Base-by-base conservation (phyloP, 2,888 invertebrate species). In the Sarcophaga variegata region DNA sequence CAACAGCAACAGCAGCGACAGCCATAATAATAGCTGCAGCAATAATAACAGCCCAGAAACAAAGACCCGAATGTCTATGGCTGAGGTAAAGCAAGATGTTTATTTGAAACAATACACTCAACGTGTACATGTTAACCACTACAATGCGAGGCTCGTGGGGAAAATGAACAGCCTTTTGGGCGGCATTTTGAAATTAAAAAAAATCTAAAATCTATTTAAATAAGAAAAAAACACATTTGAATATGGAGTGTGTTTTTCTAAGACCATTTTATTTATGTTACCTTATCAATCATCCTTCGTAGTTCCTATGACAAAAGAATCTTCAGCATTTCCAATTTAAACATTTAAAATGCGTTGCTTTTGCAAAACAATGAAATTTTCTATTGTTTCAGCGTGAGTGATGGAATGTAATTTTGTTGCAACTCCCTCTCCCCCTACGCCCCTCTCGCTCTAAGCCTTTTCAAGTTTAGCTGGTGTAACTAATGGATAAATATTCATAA, bases 401-500 rank as follows among this genome's bases (percentile, higher is more conserved):
- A 75, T 64, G 70, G 79, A 27, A 4, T 54, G 22, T 27, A 17
- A 64, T 59, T 71, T 20, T 14, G 20, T 37, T 37, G 0, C 8
- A 37, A 10, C 11, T 49, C 22, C 22, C 49, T 17, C 3, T 3
- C 6, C 2, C 4, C 10, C 37, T 10, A 8, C 10, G 8, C 14
- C 1, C 17, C 54, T 1, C 14, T 2, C 4, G 2, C 49, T 5
- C 20, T 63, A 62, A 37, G 62, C 49, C 62, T 62, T 66, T 37
- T 14, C 11, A 75, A 27, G 63, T 75, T 47, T 62, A 59, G 63
- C 75, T 69, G 27, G 69, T 69, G 60, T 67, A 47, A 62, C 62
- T 69, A 81, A 75, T 63, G 70, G 25, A 63, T 81, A 74, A 76
- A 81, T 77, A 77, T 77, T 66, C 66, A 71, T 64, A 63, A 47